phyloP scores from a whole-genome alignment of 2,888 invertebrate species.

The Syrista parreyssii region DNA sequence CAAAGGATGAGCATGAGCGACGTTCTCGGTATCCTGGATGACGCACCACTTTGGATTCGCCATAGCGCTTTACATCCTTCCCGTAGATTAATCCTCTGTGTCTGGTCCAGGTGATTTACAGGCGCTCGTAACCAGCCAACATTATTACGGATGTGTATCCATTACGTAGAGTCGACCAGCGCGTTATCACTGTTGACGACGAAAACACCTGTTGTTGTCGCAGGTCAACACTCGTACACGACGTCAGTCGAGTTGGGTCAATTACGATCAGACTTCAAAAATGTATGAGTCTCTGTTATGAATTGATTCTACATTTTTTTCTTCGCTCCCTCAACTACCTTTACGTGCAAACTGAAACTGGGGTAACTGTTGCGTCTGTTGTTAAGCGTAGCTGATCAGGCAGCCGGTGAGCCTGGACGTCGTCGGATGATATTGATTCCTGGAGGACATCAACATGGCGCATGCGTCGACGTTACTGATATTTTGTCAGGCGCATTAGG shows the following conservation, averaged over 20 bases:
- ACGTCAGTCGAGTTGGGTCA: not conserved
- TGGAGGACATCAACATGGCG: slow-evolving; percentile 27
- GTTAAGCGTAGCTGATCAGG: slow-evolving; percentile 34
- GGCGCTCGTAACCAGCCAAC: not conserved
- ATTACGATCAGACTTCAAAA: not conserved
- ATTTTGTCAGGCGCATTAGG: not conserved
- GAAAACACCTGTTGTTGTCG: not conserved
- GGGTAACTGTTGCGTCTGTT: slow-evolving; percentile 56
- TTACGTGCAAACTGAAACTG: slow-evolving; percentile 1
- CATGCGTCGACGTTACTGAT: not conserved
- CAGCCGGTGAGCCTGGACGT: slow-evolving; percentile 39
- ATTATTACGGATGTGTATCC: not conserved
- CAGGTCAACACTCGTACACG: not conserved
- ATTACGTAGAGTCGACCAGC: not conserved
- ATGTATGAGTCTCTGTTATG: not conserved
- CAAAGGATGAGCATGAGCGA: not conserved
- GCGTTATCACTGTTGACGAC: not conserved
- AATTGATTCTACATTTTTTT: not conserved
- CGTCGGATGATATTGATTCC: slow-evolving; percentile 53
- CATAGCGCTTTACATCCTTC: not conserved
- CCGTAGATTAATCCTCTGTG: not conserved
- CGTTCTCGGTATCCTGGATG: not conserved
- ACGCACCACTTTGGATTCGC: not conserved
- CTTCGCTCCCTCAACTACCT: not conserved
- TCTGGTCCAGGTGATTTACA: not conserved